phyloP scores from a whole-genome alignment of 2,888 invertebrate genomes.

The Lymantria monacha region DNA sequence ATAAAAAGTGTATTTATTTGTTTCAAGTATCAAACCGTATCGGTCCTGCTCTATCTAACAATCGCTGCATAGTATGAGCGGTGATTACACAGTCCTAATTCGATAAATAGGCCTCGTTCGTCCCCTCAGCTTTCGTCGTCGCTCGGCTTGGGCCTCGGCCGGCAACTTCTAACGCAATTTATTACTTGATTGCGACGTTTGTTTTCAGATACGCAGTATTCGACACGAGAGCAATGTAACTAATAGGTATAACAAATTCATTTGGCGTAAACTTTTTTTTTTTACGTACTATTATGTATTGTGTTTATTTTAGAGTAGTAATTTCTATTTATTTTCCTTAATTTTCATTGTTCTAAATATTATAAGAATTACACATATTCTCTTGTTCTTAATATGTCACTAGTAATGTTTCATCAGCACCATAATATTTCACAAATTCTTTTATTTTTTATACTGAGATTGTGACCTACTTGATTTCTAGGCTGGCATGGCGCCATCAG shows the following conservation, averaged over 20 bases:
- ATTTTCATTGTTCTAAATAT: too few relatives aligned
- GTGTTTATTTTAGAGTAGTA: not conserved
- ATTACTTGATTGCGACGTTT: constrained; percentile 68
- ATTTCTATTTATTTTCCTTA: too few relatives aligned
- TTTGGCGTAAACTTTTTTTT: not conserved
- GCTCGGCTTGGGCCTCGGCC: constrained; percentile 25
- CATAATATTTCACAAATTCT: too few relatives aligned
- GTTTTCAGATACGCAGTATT: constrained; percentile 41
- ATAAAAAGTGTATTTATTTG: not conserved
- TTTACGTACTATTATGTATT: not conserved
- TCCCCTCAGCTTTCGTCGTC: constrained; percentile 23
- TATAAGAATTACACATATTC: too few relatives aligned
- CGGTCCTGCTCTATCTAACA: constrained; percentile 25
- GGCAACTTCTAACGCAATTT: constrained; percentile 57
- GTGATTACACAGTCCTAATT: constrained; percentile 73
- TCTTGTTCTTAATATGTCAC: too few relatives aligned
- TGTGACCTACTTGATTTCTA: too few relatives aligned
- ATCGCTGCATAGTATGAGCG: constrained; percentile 52
- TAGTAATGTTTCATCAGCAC: too few relatives aligned
- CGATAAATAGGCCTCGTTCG: constrained; percentile 61
- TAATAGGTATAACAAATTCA: constrained; percentile 5
- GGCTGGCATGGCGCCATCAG: too few relatives aligned
- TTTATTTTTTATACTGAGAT: too few relatives aligned
- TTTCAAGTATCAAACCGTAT: constrained; percentile 36
- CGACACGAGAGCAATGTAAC: constrained; percentile 6